Base-by-base conservation (phyloP, 1,140 invertebrate species). In the Drosophila watanabei region DNA sequence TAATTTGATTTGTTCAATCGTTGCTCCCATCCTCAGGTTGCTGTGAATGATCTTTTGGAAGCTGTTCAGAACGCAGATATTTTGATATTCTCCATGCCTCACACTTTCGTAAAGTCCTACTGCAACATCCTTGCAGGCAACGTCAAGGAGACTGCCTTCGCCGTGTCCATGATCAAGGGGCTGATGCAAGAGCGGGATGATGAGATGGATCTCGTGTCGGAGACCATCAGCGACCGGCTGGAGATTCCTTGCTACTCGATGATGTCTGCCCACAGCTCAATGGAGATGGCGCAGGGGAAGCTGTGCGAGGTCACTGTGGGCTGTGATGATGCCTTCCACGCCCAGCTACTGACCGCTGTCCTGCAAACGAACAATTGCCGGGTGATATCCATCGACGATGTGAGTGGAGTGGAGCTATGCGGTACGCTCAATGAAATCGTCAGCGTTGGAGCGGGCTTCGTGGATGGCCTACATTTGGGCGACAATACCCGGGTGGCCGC, bases 291-390 rank as follows among this genome's bases (percentile, higher is more conserved):
- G 0, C 96, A 97, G 72, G 98, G 98, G 90, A 98, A 98, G 92
- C 99, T 99, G 93, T 99, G 98, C 93, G 99, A 99, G 94, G 99
- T 99, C 0, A 99, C 99, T 0, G 98, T 99, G 91, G 99, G 98
- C 5, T 98, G 96, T 87, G 96, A 96, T 72, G 96, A 98, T 89
- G 94, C 94, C 59, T 93, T 93, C 69, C 93, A 96, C 54, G 97
- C 97, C 4, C 94, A 95, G 10, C 92, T 98, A 79, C 94, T 99
- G 70, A 96, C 97, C 68, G 96, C 97, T 79, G 94, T 99, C 48
- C 97, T 99, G 79, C 97, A 99, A 93, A 98, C 98, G 0, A 95
- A 97, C 16, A 98, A 99, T 93, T 99, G 99, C 94, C 94, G 98
- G 76, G 98, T 99, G 6, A 97, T 98, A 18, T 97, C 99, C 8